Percentiles rank a stretch among this genome's conserved stretches.
Evolutionary conservation across 2,797 vertebrate species (phyloP).

Genomic region (Echiichthys vipera): DNA sequence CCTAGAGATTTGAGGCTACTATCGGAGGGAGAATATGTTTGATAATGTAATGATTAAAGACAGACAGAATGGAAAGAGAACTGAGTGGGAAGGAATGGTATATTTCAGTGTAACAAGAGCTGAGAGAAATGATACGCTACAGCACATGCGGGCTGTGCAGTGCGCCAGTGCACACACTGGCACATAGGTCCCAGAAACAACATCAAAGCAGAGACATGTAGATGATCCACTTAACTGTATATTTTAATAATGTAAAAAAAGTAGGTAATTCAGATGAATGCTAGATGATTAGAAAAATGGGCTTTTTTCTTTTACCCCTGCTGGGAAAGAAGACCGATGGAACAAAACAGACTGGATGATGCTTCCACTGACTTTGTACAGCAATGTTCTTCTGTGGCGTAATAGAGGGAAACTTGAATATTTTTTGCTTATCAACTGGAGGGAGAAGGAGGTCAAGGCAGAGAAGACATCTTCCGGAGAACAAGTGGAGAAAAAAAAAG

Average conservation of each 20-base stretch:
- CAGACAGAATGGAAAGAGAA: constrained; percentile 31
- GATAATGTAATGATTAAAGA: constrained; percentile 33
- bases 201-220: constrained; percentile 59
- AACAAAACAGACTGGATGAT: constrained; percentile 57
- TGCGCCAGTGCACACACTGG: constrained; percentile 24
- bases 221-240: constrained; percentile 57
- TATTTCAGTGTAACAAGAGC: constrained; percentile 48
- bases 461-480: constrained; percentile 50
- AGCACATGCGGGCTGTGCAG: constrained; percentile 41
- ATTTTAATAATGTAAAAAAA: constrained; percentile 72
- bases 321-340: constrained; percentile 49
- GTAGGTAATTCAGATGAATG: constrained; percentile 61
- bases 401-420: constrained; percentile 66
- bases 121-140: constrained; percentile 33
- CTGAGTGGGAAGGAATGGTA: constrained; percentile 23
- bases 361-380: constrained; percentile 76
- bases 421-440: constrained; percentile 52
- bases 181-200: constrained; percentile 42
- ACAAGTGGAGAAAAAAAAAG: constrained; percentile 43
- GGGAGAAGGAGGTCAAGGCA: constrained; percentile 41
- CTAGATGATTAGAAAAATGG: constrained; percentile 64
- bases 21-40: constrained; percentile 14
- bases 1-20: constrained; percentile 32
- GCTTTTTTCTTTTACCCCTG: constrained; percentile 39
- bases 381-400: constrained; percentile 47